Evolutionary conservation across 1,140 invertebrate species (phyloP).

Genomic region (Rhizoglyphus robini): DNA sequence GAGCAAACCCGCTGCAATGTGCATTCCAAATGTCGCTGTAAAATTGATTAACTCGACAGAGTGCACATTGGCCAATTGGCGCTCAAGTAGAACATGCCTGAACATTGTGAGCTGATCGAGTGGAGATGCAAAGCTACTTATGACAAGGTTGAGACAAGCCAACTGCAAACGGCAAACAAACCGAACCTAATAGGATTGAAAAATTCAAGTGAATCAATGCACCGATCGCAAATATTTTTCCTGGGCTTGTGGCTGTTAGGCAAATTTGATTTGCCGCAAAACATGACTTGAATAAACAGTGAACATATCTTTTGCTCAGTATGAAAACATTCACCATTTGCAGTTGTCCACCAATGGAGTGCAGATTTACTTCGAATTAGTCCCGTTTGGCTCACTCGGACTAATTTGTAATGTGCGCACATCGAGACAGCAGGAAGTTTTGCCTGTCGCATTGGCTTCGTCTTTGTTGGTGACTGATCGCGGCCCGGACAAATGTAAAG

Average conservation of each 20-base stretch:
- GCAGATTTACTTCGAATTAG: too few species aligned
- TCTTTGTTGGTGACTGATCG: too few species aligned
- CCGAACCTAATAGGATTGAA: background rate
- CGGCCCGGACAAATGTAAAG: too few species aligned
- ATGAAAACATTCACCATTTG: background rate
- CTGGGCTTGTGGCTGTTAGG: background rate
- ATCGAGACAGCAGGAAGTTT: too few species aligned
- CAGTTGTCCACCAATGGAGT: background rate
- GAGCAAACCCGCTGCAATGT: too few species aligned
- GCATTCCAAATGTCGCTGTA: constrained; percentile 9
- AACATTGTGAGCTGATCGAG: too few species aligned
- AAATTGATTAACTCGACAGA: constrained; percentile 7
- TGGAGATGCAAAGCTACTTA: too few species aligned
- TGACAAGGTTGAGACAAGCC: too few species aligned
- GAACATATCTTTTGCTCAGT: background rate
- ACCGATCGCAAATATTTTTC: background rate
- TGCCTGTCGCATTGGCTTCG: too few species aligned
- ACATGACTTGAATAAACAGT: constrained; percentile 14
- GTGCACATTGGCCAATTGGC: background rate
- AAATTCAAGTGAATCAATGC: background rate
- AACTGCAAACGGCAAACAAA: background rate
- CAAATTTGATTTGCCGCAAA: background rate
- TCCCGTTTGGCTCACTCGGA: too few species aligned
- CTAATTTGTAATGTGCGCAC: too few species aligned
- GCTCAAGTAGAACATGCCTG: background rate